Base-by-base conservation (phyloP, 1,140 invertebrate species). In the Acarapis woodi region DNA sequence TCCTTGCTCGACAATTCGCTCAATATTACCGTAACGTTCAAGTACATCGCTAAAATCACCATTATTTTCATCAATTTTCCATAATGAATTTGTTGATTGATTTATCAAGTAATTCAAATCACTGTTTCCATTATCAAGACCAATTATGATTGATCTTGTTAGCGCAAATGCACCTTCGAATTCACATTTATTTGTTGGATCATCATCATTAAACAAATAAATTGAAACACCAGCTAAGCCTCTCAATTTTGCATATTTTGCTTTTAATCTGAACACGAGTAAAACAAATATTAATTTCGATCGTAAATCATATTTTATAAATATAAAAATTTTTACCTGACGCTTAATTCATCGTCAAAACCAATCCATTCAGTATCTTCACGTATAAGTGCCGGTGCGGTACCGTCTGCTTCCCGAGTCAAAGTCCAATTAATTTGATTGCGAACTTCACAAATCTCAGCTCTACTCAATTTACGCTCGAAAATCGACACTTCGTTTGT, bases 231-330 rank as follows among this genome's bases (percentile, higher is more conserved):
- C 66, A n/a, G 57, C 64, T 10, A 67, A 47, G 42, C 62, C 58
- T 19, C 64, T 55, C 5, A 67, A 48, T 9, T 65, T 39, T 0
- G 54, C 54, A 39, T 68, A 68, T 49, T 67, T 67, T 4, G 57
- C 61, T 64, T 67, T n/a, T n/a, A n/a, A n/a, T n/a, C n/a, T n/a
- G n/a, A n/a, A n/a, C n/a, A n/a, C n/a, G 39, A 37, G 23, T 16
- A 5, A 6, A 29, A 8, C 15, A n/a, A 2, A 12, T 14, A 29
- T 29, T 8, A 8, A 29, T 8, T 8, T 29, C 12, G 4, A 8
- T 4, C 12, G 15, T 8, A 8, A 15, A 14, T 29, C 4, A 29
- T 12, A 12, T 8, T 15, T 29, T 4, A 10, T 14, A 29, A 15
- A 29, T 25, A 25, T 25, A 25, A 25, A 12, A 43, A 38, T 24